Evolutionary conservation across 2,113 vertebrate species (phyloP), one percentile per base, ranked within the genome.

Genomic region (Dicrurus megarhynchus): DNA sequence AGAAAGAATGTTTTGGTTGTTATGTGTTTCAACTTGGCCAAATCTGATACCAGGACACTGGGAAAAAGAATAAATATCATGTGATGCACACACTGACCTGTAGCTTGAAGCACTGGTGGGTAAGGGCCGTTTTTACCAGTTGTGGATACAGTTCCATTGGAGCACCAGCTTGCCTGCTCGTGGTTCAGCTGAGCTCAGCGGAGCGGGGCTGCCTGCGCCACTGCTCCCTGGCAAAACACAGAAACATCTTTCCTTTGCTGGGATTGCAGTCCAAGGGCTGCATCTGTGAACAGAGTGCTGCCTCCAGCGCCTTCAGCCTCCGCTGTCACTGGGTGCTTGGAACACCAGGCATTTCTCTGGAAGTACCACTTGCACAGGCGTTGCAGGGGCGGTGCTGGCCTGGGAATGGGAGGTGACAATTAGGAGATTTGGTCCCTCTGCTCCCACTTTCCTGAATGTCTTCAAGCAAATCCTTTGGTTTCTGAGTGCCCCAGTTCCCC

Each of bases 121-220:
- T 52, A 86, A 33, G 60, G 60, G 7, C 35, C 78, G 19, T 63
- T 77, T 88, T 60, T 78, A 64, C 26, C 42, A 19, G 49, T 44
- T 33, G 42, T 23, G 41, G 79, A 33, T 41, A 4, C 1, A 3
- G 83, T 89, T 92, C 75, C 56, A 22, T 64, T 59, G 59, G 68
- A 84, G 57, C 85, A 80, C 32, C 90, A 90, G 85, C 90, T 88
- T 93, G 90, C 75, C n/a, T 90, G 80, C 70, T 71, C 42, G 79
- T 49, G 75, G 70, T 85, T 95, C 93, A 80, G 78, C 75, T 87
- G 91, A 91, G 74, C 91, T 87, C 77, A 64, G n/a, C 0, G 0
- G 65, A 87, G 82, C 78, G 49, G 82, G 41, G 79, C 85, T 83
- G 87, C 49, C 81, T 44, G 75, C 3, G 0, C 82, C 50, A 28